These are phyloP conservation scores for Mellivora capensis DNA, from an alignment of 2,113 vertebrate genomes.

Conservation along the genomic window DNA sequence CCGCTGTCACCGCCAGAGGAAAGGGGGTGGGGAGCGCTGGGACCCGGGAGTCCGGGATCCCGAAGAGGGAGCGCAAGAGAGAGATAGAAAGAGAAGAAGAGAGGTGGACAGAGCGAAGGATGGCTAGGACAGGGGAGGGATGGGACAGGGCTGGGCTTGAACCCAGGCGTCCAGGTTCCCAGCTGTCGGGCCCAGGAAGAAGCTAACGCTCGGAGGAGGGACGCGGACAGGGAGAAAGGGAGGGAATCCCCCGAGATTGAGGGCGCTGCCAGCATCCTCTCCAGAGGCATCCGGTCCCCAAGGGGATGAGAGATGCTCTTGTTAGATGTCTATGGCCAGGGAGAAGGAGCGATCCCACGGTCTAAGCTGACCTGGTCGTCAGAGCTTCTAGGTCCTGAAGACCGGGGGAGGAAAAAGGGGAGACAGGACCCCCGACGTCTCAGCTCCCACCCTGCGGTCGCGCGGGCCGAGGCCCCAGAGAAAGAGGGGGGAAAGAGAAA, in stretches of 20 bases:
- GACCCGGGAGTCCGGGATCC: constrained; percentile 29
- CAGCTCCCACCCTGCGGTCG: not conserved
- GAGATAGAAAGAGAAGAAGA: not conserved
- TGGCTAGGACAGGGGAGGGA: not conserved
- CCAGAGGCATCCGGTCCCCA: not conserved
- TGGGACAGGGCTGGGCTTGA: not conserved
- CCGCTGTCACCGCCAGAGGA: constrained; percentile 81
- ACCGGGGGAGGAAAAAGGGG: not conserved
- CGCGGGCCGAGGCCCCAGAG: not conserved
- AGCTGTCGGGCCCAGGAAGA: not conserved
- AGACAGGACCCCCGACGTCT: not conserved
- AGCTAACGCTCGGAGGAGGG: not conserved
- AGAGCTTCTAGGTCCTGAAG: not conserved
- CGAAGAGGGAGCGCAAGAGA: not conserved
- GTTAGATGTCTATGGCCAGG: not conserved
- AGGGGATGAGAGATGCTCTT: not conserved
- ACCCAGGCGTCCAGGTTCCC: not conserved
- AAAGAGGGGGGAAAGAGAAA: not conserved
- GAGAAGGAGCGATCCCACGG: not conserved
- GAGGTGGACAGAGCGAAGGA: not conserved
- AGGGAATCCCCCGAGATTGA: not conserved
- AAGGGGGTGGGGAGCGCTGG: not conserved
- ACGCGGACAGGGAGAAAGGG: not conserved
- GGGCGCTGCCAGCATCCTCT: constrained; percentile 2
- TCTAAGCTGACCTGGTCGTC: not conserved